phyloP scores from a whole-genome alignment of 1,140 invertebrate species.

The Hyles vespertilio region DNA sequence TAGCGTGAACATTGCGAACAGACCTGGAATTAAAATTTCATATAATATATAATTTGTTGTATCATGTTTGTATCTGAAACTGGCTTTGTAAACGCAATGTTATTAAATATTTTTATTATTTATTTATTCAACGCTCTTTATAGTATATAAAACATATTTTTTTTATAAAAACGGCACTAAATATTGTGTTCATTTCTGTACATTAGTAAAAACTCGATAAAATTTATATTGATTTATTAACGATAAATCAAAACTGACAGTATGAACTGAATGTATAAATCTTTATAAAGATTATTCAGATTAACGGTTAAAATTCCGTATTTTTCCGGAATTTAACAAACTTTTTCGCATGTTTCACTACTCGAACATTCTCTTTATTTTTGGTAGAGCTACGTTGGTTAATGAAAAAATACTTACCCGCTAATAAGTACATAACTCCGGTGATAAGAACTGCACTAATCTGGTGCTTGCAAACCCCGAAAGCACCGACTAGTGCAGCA shows the following conservation, averaged over 20 bases:
- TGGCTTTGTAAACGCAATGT: no score
- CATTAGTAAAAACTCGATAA: no score
- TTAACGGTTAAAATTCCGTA: not conserved
- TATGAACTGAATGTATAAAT: not conserved
- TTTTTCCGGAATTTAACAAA: not conserved
- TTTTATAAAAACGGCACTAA: no score
- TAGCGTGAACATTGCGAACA: constrained; percentile 91
- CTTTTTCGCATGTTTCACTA: not conserved
- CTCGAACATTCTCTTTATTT: not conserved
- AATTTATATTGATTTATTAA: not conserved
- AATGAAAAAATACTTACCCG: constrained; percentile 78
- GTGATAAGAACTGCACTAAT: constrained; percentile 93
- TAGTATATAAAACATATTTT: no score
- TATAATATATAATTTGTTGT: not conserved
- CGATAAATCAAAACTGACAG: not conserved
- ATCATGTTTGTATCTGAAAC: no score
- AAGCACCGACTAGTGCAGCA: constrained; percentile 88
- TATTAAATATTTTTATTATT: no score
- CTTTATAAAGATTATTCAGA: not conserved
- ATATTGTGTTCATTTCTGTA: no score
- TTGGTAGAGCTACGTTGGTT: not conserved
- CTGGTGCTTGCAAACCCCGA: constrained; percentile 90
- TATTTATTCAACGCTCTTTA: no score
- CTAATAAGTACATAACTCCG: constrained; percentile 93
- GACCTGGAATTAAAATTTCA: constrained; percentile 76